phyloP scores from a whole-genome alignment of 2,888 invertebrate genomes.

The Hypercompe scribonia region DNA sequence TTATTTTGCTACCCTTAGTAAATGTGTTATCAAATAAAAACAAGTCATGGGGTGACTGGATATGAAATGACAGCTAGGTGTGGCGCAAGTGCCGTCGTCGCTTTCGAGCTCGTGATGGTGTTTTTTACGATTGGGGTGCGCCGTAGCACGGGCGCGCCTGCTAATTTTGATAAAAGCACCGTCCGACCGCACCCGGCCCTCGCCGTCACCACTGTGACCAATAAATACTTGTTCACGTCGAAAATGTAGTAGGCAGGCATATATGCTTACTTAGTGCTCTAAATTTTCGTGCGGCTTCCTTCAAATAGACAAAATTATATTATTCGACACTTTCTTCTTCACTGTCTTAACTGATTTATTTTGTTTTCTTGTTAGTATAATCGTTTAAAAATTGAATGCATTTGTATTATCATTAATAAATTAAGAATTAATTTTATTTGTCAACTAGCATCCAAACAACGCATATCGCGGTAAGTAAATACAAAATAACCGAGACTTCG shows the following conservation, averaged over 20 bases:
- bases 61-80: slow-evolving; percentile 79
- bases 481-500: too few species aligned
- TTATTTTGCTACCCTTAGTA: slow-evolving; percentile 31
- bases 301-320: not conserved
- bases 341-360: not conserved
- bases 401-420: too few species aligned
- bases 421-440: too few species aligned
- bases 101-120: slow-evolving; percentile 77
- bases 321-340: not conserved
- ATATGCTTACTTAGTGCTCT: not conserved
- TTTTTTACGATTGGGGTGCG: slow-evolving; percentile 84
- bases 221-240: slow-evolving; percentile 60
- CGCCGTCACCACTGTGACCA: slow-evolving; percentile 67
- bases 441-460: too few species aligned
- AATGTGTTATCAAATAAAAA: slow-evolving; percentile 37
- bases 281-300: slow-evolving; percentile 15
- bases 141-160: slow-evolving; percentile 77
- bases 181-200: slow-evolving; percentile 77
- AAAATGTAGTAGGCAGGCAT: slow-evolving; percentile 25
- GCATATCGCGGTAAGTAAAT: too few species aligned
- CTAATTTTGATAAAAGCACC: slow-evolving; percentile 86
- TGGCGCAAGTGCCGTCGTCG: slow-evolving; percentile 73
- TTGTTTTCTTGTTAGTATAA: not conserved
- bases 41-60: slow-evolving; percentile 64
- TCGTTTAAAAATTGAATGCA: too few species aligned